Evolutionary conservation across 2,113 vertebrate species (phyloP), one percentile per base, ranked within the genome.

Genomic region (Canis aureus): DNA sequence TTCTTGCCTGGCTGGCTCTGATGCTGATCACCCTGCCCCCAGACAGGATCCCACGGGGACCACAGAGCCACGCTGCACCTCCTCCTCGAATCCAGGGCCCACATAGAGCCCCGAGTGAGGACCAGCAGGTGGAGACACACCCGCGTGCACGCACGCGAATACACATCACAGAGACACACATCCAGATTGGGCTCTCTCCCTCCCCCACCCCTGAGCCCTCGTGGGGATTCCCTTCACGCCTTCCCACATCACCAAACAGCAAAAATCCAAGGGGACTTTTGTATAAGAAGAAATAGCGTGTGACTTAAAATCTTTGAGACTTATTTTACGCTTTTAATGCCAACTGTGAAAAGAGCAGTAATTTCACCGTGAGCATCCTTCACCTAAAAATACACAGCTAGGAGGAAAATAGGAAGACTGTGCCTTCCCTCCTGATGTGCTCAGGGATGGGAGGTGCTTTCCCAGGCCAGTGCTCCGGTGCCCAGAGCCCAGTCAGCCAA

Each of bases 361-460:
- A 89, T 81, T 88, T 91, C 89, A 13, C 62, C 0, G 0, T 19
- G 49, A 74, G 49, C 66, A 32, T 86, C 91, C 67, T 89, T 64
- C 32, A 89, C 62, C 81, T 97, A 82, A 97, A 97, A 97, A 93
- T 89, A 87, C 27, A 76, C 53, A 66, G 51, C 49, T 27, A 64
- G 71, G 73, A 73, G 62, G 73, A 60, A 66, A 67, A 51, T 6
- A 16, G 32, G 35, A 81, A 66, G 87, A 25, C 49, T 29, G n/a
- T 53, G 57, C 82, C 89, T 76, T 29, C 55, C 55, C 81, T 74
- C 66, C 55, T 13, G 32, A 23, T 19, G 43, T 35, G 32, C 27
- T 4, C 55, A 10, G 19, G 22, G 78, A 73, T 27, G 51, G 20
- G 16, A 49, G 55, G 43, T 53, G 43, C 22, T n/a, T 73, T 16